A percentile compares a stretch with the other conserved stretches of the same genome.
These are phyloP conservation scores for Epirrita christyi DNA, from an alignment of 2,888 invertebrate species.

Conservation along the genomic window DNA sequence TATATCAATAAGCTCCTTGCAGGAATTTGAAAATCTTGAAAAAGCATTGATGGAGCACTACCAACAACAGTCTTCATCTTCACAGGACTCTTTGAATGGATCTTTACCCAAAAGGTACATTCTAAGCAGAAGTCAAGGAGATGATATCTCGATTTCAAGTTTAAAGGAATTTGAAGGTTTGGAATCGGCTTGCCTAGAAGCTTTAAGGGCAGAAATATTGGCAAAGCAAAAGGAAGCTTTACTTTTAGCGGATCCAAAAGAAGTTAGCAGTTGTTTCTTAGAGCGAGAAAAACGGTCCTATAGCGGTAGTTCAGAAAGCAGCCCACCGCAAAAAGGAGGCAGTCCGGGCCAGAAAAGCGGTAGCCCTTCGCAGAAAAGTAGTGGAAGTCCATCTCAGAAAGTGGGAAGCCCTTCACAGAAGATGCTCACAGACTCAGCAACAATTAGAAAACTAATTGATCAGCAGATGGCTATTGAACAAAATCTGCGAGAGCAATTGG, in stretches of 20 bases:
- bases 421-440: conserved; percentile 75
- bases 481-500: conserved; percentile 65
- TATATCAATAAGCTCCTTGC: conserved; percentile 95
- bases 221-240: conserved; percentile 94
- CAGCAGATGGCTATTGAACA: conserved; percentile 79
- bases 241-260: conserved; percentile 85
- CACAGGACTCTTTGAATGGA: conserved; percentile 94
- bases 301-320: conserved; percentile 85
- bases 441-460: conserved; percentile 78
- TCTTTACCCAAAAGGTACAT: conserved; percentile 90
- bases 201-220: conserved; percentile 91
- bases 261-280: conserved; percentile 75
- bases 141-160: conserved; percentile 94
- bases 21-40: conserved; percentile 97
- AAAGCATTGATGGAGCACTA: conserved; percentile 93
- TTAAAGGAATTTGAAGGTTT: conserved; percentile 96
- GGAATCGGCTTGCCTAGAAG: conserved; percentile 94
- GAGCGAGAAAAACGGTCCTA: conserved; percentile 81
- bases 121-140: conserved; percentile 90
- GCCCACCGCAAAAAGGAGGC: conserved; percentile 82
- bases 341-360: conserved; percentile 76
- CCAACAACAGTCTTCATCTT: conserved; percentile 89
- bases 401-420: conserved; percentile 77
- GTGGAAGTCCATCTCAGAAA: conserved; percentile 78
- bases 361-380: conserved; percentile 76